These are phyloP conservation scores for Halcyon badia DNA, from an alignment of 2,797 vertebrate genomes.

Conservation along the genomic window DNA sequence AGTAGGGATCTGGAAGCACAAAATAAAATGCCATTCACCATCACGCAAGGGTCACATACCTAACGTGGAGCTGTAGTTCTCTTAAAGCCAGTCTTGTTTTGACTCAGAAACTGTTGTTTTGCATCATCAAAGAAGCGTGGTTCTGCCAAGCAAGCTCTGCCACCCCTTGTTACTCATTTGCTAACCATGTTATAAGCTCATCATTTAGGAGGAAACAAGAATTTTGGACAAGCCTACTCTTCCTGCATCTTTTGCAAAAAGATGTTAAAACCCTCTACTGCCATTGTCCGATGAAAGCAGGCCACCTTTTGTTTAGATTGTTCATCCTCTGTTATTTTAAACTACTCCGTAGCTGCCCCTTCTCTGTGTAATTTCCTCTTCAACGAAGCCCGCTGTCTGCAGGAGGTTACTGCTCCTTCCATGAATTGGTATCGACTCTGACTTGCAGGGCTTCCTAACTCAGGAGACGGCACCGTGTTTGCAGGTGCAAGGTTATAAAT, in stretches of 20 bases:
- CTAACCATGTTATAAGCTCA: neutral
- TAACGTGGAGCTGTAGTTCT: neutral
- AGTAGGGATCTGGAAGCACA: slow-evolving; percentile 49
- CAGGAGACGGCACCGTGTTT: slow-evolving; percentile 67
- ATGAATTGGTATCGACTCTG: neutral
- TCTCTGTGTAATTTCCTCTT: neutral
- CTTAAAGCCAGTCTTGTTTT: slow-evolving; percentile 5
- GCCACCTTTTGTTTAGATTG: neutral
- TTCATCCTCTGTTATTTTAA: slow-evolving; percentile 37
- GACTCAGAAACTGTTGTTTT: neutral
- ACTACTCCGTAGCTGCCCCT: slow-evolving; percentile 30
- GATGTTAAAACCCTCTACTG: neutral
- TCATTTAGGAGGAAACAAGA: neutral
- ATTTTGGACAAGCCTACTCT: slow-evolving; percentile 1
- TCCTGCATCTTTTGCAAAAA: neutral
- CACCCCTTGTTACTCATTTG: neutral
- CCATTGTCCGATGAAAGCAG: neutral
- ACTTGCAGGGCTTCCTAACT: slow-evolving; percentile 63
- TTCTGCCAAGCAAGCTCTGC: slow-evolving; percentile 4
- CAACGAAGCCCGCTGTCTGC: neutral
- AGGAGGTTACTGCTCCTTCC: slow-evolving; percentile 16
- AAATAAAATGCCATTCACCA: neutral
- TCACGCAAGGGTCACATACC: neutral
- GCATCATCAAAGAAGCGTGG: neutral
- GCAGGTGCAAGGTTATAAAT: slow-evolving; percentile 64